Evolutionary conservation across 2,888 invertebrate genomes (phyloP), one percentile per base, ranked within the genome.

Genomic region (Drepana falcataria): DNA sequence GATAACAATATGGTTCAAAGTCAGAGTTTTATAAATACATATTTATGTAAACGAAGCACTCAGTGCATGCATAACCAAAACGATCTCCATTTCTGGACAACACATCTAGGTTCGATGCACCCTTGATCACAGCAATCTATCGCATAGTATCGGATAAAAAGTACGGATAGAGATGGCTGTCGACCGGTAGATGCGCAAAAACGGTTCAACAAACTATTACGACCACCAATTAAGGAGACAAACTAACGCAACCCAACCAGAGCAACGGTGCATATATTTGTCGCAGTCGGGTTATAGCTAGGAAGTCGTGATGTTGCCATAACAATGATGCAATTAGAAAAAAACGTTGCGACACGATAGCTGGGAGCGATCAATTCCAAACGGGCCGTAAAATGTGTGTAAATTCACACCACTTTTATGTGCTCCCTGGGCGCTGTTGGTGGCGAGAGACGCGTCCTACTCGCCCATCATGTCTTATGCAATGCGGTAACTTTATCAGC

Each of bases 201-300:
- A 80, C 62, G 55, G 86, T 85, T 86, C 86, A 85, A 84, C 74
- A 81, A 81, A 85, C 86, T 79, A 58, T 65, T 55, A 71, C 59
- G 58, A 51, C 57, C 55, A 40, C 54, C 55, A 48, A 35, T 55
- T 35, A 47, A 48, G 53, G 47, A 57, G 59, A 53, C 47, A 48
- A 48, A 52, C 52, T 49, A 2, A 35, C 37, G 35, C 48, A 47
- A 47, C n/a, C 37, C 41, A 21, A 2, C 49, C 44, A 9, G 44
- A 35, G 6, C 48, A 34, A 9, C 9, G 48, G 41, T 41, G 51
- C 41, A 47, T 44, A 37, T 41, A 49, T 54, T 55, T 4, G 52
- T 59, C 40, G 49, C 47, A 61, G 65, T 54, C 56, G 59, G 51
- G 44, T 68, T 61, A 57, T 51, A 58, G 35, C 48, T 55, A 54